Evolutionary conservation across 2,888 invertebrate species (phyloP), one percentile per base, ranked within the genome.

Genomic region (Tetropium fuscum): DNA sequence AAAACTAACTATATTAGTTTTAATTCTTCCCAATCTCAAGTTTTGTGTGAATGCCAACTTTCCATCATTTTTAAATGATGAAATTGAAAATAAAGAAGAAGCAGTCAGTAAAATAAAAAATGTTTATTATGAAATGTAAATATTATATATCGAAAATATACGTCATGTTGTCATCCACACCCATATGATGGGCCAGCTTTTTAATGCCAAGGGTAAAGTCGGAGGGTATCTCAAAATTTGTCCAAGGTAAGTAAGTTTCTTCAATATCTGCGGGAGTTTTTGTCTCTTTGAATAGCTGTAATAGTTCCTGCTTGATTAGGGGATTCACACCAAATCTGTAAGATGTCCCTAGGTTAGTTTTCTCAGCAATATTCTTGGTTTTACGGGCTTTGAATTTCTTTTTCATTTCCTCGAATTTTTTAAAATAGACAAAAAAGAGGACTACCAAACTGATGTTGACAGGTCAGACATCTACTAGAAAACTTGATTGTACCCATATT

Each of bases 281-380:
- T 2, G 60, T 57, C 5, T 60, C 61, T 41, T 64, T 62, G 11
- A 68, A 47, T 7, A 66, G 58, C 41, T 66, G 64, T 38, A 68
- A 53, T 8, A 68, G 45, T 55, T 68, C 68, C 10, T 66, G 57
- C 32, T 66, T 68, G 19, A 66, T 68, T 25, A 62, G 32, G 2
- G 68, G 68, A 44, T 66, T 68, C 10, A 68, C 68, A 25, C 53
- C 62, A 34, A 68, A 65, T 16, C 64, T 51, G 27, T 54, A 63
- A 48, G 51, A 58, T 19, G 48, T 53, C 11, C 30, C 51, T 48
- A 60, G 47, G 11, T 41, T 44, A 11, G 56, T 44, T 51, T 68
- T 68, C 22, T 68, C 68, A 1, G 63, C 45, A 5, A 66, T 66
- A 22, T 64, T 64, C 59, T 68, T 68, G 4, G 56, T 53, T 38